phyloP scores from a whole-genome alignment of 2,797 vertebrate species.

The Spinus olivaceus region DNA sequence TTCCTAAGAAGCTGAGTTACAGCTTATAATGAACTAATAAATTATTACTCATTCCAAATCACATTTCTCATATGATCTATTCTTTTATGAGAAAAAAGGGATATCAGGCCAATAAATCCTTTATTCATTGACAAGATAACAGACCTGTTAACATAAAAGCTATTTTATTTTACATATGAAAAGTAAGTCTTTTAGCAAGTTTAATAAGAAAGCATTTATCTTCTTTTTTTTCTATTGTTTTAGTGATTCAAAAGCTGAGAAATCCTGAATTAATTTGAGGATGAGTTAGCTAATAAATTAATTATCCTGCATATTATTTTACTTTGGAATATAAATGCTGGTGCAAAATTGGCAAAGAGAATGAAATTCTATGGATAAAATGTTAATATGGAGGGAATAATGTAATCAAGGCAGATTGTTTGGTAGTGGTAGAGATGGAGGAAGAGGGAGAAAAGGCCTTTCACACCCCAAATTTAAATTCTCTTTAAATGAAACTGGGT shows the following conservation, averaged over 20 bases:
- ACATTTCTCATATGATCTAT: conserved; percentile 2
- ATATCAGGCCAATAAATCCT: conserved; percentile 20
- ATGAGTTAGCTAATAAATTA: background rate
- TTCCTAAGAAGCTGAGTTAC: background rate
- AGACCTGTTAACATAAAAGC: conserved; percentile 37
- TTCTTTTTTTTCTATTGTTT: conserved; percentile 23
- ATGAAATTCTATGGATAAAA: background rate
- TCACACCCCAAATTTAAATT: background rate
- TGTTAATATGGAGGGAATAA: background rate
- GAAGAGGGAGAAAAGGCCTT: background rate
- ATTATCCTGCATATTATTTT: background rate
- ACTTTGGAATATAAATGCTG: background rate
- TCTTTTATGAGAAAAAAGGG: conserved; percentile 27
- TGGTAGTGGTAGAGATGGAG: background rate
- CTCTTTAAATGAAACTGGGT: background rate
- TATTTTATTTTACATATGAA: conserved; percentile 56
- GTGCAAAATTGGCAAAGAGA: background rate
- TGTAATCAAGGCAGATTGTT: background rate
- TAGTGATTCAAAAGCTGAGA: conserved; percentile 12
- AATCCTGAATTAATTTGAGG: conserved; percentile 21
- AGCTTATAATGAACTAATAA: background rate
- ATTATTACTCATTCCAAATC: conserved; percentile 27
- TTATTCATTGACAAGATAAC: conserved; percentile 51
- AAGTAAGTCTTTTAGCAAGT: conserved; percentile 3
- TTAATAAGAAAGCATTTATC: conserved; percentile 9